phyloP scores from a whole-genome alignment of 2,113 vertebrate genomes.

The Ancistrus triradiatus region DNA sequence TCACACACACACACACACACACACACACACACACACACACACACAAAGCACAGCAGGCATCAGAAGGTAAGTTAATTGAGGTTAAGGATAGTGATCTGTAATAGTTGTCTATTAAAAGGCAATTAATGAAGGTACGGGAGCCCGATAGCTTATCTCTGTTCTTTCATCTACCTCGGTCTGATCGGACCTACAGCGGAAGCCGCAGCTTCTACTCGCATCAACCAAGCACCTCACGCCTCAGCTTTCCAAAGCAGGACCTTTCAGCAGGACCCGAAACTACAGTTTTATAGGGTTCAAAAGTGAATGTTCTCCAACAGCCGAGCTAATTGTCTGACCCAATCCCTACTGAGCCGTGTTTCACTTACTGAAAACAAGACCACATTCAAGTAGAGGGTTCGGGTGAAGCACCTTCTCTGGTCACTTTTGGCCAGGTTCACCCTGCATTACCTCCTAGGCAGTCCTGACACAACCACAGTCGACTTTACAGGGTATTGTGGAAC shows the following conservation, averaged over 20 bases:
- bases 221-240: not conserved
- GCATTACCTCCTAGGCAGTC: no score
- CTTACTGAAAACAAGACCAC: not conserved
- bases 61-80: constrained; percentile 40
- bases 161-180: constrained; percentile 15
- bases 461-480: no score
- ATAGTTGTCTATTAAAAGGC: constrained; percentile 46
- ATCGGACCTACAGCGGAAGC: not conserved
- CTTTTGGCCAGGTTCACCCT: no score
- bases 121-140: constrained; percentile 36
- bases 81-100: constrained; percentile 47
- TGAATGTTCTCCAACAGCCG: not conserved
- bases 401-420: no score
- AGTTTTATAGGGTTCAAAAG: not conserved
- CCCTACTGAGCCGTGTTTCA: not conserved
- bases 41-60: constrained; percentile 17
- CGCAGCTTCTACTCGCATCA: not conserved
- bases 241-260: not conserved
- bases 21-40: constrained; percentile 8
- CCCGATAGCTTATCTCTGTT: constrained; percentile 38
- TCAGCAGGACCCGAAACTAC: not conserved
- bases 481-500: no score
- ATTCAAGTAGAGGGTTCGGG: no score
- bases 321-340: not conserved
- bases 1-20: constrained; percentile 10